These are phyloP conservation scores for Calephelis nemesis DNA, from an alignment of 1,140 invertebrate species.

Conservation along the genomic window DNA sequence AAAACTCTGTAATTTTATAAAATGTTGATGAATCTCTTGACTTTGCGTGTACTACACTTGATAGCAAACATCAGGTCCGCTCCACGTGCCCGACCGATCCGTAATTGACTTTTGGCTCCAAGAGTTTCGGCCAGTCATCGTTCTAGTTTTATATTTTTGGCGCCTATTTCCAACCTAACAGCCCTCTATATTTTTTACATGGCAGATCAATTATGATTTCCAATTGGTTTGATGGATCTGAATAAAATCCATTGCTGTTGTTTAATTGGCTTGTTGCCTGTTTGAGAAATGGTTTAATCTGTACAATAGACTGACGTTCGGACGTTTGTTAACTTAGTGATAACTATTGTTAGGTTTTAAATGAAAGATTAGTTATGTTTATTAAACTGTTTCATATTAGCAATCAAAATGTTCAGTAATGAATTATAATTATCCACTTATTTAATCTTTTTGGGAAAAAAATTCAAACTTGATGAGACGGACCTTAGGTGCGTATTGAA, in stretches of 20 bases:
- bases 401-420: neutral
- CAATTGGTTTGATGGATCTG: conserved; percentile 77
- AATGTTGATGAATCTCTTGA: conserved; percentile 13
- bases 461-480: too few species aligned
- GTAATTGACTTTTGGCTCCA: conserved; percentile 73
- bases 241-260: conserved; percentile 75
- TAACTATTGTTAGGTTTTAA: conserved; percentile 33
- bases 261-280: conserved; percentile 71
- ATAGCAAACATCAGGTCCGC: conserved; percentile 1
- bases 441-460: too few species aligned
- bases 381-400: neutral
- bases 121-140: conserved; percentile 73
- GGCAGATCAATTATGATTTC: conserved; percentile 77
- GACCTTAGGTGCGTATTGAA: too few species aligned
- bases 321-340: conserved; percentile 38
- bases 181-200: conserved; percentile 74
- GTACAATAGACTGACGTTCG: conserved; percentile 46
- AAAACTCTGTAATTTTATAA: neutral
- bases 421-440: too few species aligned
- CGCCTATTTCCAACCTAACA: conserved; percentile 71
- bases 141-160: conserved; percentile 75
- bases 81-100: conserved; percentile 57
- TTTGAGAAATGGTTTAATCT: conserved; percentile 68
- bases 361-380: conserved; percentile 5
- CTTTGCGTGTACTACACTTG: conserved; percentile 13